Percentiles rank a stretch among this genome's conserved stretches.
phyloP scores from a whole-genome alignment of 2,797 vertebrate species.

The Leptoclinus maculatus region DNA sequence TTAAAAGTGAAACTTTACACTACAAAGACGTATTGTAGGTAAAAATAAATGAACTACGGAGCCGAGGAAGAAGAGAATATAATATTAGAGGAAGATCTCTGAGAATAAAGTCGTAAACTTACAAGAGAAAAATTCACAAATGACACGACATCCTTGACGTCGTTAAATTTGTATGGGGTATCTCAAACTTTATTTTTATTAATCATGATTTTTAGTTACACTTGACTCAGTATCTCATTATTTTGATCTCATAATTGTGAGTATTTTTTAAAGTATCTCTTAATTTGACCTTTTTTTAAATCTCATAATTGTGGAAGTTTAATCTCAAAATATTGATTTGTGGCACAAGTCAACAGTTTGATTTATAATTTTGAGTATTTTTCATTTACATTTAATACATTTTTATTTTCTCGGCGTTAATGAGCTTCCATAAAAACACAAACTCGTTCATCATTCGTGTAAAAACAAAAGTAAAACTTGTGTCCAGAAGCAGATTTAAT shows the following conservation, averaged over 20 bases:
- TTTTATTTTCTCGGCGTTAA: not conserved
- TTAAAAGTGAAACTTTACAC: not conserved
- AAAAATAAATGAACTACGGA: no score
- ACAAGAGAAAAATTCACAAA: no score
- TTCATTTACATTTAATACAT: not conserved
- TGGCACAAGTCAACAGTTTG: not conserved
- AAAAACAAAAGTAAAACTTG: slow-evolving; percentile 10
- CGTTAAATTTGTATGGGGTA: no score
- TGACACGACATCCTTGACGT: no score
- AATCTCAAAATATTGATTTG: not conserved
- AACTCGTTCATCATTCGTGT: not conserved
- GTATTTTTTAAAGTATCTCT: not conserved
- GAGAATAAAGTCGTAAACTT: not conserved
- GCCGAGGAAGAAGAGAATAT: no score
- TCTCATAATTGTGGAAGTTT: not conserved
- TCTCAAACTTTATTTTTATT: not conserved
- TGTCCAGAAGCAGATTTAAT: slow-evolving; percentile 35
- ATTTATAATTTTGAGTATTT: not conserved
- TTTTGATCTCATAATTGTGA: not conserved
- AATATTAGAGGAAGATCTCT: not conserved
- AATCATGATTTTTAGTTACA: not conserved
- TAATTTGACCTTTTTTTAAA: no score
- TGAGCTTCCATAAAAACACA: slow-evolving; percentile 20
- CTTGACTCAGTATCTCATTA: not conserved
- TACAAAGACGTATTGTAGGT: no score